A percentile compares a stretch with the other conserved stretches of the same genome.
Conservation (phyloP, 2,888 invertebrate genomes). For the Cyrtodaria siliqua region DNA sequence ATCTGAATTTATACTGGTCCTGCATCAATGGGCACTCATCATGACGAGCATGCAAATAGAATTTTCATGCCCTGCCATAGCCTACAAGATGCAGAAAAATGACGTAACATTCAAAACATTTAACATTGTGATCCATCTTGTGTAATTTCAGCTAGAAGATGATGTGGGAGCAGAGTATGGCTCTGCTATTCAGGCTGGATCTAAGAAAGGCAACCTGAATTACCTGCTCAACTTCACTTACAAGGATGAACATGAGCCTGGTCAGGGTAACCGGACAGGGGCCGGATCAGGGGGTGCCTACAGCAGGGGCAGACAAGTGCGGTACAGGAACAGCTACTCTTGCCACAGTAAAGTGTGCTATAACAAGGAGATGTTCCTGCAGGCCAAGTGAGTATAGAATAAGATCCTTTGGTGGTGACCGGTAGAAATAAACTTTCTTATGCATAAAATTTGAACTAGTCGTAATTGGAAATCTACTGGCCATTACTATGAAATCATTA, state of each 20-base stretch:
- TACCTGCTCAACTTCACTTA: conserved; percentile 97
- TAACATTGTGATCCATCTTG: too few relatives aligned
- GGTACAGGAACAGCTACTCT: conserved; percentile 50
- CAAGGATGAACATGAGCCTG: conserved; percentile 83
- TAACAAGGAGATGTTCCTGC: conserved; percentile 97
- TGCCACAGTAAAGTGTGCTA: conserved; percentile 88
- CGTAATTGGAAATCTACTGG: too few relatives aligned
- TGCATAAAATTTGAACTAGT: too few relatives aligned
- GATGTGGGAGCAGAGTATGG: conserved; percentile 89
- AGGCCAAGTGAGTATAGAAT: conserved; percentile 96
- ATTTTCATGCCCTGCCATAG: too few relatives aligned
- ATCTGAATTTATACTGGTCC: too few relatives aligned
- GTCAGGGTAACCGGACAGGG: conserved; percentile 69
- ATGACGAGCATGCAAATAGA: too few relatives aligned
- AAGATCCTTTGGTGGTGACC: too few relatives aligned
- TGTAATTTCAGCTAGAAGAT: conserved; percentile 73
- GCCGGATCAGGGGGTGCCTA: not conserved
- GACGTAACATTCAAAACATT: too few relatives aligned
- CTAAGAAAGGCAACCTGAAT: conserved; percentile 93
- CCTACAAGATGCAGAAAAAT: too few relatives aligned
- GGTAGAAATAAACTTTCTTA: too few relatives aligned
- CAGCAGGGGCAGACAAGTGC: conserved; percentile 43
- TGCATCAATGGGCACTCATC: too few relatives aligned
- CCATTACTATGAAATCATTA: too few relatives aligned
- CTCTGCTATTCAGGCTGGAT: conserved; percentile 92